Evolutionary conservation across 2,113 vertebrate genomes (phyloP).

Genomic region (human): DNA sequence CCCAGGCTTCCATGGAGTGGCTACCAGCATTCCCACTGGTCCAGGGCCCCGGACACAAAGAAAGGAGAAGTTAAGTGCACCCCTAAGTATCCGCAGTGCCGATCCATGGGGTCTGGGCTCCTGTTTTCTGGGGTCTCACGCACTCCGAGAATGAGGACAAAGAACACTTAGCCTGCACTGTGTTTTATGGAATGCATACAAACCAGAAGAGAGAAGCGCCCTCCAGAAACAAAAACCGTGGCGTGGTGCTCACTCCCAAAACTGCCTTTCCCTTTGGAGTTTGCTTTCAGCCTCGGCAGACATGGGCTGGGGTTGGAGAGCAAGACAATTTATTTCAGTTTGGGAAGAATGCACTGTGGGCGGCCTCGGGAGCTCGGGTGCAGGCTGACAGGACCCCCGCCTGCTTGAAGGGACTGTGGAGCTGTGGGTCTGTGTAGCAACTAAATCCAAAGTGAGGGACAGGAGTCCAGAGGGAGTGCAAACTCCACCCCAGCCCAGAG

Average conservation of each 20-base stretch:
- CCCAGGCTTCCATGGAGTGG: accelerated
- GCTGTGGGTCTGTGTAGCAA: neutral
- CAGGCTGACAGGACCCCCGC: neutral
- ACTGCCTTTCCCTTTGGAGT: neutral
- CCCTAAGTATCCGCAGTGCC: neutral
- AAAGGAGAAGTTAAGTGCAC: neutral
- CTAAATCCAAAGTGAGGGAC: neutral
- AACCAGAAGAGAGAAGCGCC: neutral
- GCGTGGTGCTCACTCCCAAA: neutral
- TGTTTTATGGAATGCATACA: neutral
- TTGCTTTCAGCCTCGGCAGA: neutral
- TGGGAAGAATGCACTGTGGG: neutral
- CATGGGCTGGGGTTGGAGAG: neutral
- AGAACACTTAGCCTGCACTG: neutral
- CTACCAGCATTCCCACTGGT: neutral
- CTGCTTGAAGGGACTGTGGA: no score
- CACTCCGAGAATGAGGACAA: neutral
- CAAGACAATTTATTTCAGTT: neutral
- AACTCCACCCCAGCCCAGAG: neutral
- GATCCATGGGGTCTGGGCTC: neutral
- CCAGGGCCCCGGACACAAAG: neutral
- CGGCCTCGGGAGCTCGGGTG: neutral
- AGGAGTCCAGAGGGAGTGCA: no score
- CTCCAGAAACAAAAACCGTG: neutral
- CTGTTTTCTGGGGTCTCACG: neutral